Conservation (phyloP, 2,797 vertebrate species). For the Manis javanica region DNA sequence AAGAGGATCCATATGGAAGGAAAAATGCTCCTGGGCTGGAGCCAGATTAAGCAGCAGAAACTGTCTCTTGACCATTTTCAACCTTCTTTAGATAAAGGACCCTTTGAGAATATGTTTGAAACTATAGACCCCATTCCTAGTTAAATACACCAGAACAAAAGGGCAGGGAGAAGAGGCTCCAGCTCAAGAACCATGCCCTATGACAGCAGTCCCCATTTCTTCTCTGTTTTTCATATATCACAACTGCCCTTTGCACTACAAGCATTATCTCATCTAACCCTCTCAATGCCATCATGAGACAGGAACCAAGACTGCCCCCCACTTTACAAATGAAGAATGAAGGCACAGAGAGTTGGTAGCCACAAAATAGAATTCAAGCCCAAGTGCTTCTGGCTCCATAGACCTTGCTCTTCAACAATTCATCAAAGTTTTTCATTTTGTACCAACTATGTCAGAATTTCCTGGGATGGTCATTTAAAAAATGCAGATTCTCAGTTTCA, state of each 20-base stretch:
- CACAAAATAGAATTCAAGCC: neutral
- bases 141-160: constrained; percentile 14
- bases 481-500: neutral
- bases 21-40: neutral
- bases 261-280: neutral
- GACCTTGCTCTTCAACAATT: neutral
- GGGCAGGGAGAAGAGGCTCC: neutral
- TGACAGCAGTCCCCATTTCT: neutral
- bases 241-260: neutral
- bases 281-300: neutral
- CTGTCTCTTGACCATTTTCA: neutral
- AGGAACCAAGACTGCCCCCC: neutral
- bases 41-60: neutral
- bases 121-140: neutral
- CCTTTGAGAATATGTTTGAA: constrained; percentile 12
- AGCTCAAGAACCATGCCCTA: neutral
- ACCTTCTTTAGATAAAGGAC: constrained; percentile 5
- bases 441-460: neutral
- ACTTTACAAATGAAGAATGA: neutral
- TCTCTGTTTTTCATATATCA: neutral
- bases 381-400: neutral
- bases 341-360: neutral
- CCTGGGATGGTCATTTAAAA: neutral
- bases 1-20: neutral
- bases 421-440: neutral